Evolutionary conservation across 1,140 invertebrate species (phyloP), one percentile per base, ranked within the genome.

Genomic region (Pseudomyrmex cubaensis): DNA sequence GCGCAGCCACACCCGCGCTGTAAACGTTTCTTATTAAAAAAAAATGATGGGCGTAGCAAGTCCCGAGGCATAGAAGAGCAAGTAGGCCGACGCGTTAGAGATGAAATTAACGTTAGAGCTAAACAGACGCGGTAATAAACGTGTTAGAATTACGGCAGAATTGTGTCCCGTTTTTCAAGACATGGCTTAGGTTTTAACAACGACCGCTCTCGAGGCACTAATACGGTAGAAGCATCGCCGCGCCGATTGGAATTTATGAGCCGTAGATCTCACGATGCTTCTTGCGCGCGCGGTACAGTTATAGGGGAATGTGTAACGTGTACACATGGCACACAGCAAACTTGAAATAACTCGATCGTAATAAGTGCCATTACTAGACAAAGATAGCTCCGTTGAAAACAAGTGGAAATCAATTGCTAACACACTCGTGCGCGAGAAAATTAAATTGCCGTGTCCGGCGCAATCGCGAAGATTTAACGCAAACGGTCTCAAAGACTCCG

Each of bases 241-340:
- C 52, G 76, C 64, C 69, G 69, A 87, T 84, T 72, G 85, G 85
- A 84, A 87, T 87, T 87, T 87, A 87, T 57, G 85, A 87, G 69
- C n/a, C 46, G 50, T 52, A 56, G 72, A 72, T 70, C 50, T 80
- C 64, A 82, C 67, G 74, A 66, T 61, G 54, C 54, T 44, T 35
- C 62, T 46, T 25, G 52, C 35, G 35, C 35, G 35, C 20, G 61
- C 72, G 44, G 48, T 69, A 82, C 72, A 82, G 59, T 82, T 75
- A 25, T 25, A 61, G 48, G 74, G 70, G 70, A 75, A 82, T 75
- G 57, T 61, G 78, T 75, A 82, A 74, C 69, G 69, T 64, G 20
- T 48, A 63, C 48, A 48, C 13, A 52, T 52, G 35, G 35, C 5
- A 15, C 59, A 25, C 10, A 35, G 17, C 48, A 25, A 76, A 76